These are phyloP conservation scores for Cetonia aurata DNA, from an alignment of 2,888 invertebrate genomes.

Conservation along the genomic window DNA sequence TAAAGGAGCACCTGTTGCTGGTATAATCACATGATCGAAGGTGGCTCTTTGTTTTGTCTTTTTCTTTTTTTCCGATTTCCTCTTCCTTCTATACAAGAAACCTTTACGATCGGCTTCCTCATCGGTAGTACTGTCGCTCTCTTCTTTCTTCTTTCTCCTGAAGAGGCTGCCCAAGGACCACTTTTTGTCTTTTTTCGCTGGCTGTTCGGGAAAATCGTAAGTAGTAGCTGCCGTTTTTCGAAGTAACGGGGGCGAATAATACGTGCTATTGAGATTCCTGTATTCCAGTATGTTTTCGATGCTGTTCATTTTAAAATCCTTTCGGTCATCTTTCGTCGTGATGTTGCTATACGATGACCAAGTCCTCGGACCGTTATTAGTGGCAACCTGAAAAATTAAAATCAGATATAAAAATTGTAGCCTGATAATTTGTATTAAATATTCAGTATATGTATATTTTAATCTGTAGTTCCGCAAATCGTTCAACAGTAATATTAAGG, in stretches of 20 bases:
- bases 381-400: conserved; percentile 64
- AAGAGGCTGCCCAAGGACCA: conserved; percentile 88
- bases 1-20: conserved; percentile 48
- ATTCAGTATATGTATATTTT: too few relatives aligned
- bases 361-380: conserved; percentile 63
- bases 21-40: conserved; percentile 76
- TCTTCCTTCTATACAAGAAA: conserved; percentile 64
- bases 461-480: too few relatives aligned
- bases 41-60: conserved; percentile 71
- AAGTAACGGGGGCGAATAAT: conserved; percentile 59
- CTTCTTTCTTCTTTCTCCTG: conserved; percentile 80
- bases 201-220: conserved; percentile 65
- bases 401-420: conserved; percentile 8
- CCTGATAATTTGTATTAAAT: neutral
- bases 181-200: conserved; percentile 75
- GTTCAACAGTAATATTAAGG: too few relatives aligned
- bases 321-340: conserved; percentile 58
- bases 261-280: conserved; percentile 38
- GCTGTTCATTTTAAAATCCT: conserved; percentile 60
- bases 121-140: conserved; percentile 70
- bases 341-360: conserved; percentile 65
- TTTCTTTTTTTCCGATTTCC: conserved; percentile 68
- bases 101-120: conserved; percentile 63
- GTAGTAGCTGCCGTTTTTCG: conserved; percentile 65
- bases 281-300: conserved; percentile 58